Conservation (phyloP, 1,140 invertebrate genomes). For the Asobara japonica region DNA sequence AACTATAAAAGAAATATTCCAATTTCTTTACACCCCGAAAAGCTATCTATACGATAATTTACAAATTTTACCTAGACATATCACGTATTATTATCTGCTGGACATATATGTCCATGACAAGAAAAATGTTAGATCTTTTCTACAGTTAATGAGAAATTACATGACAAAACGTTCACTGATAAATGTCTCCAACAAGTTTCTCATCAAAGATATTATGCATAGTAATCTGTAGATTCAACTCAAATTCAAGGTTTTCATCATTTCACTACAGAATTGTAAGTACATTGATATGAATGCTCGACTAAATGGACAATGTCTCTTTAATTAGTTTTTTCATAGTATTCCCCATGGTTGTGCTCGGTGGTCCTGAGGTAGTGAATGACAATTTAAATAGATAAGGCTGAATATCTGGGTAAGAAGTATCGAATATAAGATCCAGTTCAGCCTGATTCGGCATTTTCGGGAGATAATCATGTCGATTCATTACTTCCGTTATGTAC, state of each 20-base stretch:
- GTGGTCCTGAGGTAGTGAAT: conserved; percentile 78
- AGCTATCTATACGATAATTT: no score
- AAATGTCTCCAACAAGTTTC: no score
- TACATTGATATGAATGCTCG: conserved; percentile 12
- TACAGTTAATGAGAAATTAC: no score
- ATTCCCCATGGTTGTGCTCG: conserved; percentile 79
- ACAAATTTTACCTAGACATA: no score
- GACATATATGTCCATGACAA: no score
- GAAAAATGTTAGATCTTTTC: no score
- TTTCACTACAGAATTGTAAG: background rate
- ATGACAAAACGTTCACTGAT: no score
- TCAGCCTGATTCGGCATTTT: conserved; percentile 94
- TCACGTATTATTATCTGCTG: no score
- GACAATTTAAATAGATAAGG: conserved; percentile 94
- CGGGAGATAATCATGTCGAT: conserved; percentile 93
- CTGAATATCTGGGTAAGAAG: conserved; percentile 89
- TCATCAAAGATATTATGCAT: background rate
- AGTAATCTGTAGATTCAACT: background rate
- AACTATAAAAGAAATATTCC: no score
- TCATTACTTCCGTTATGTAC: conserved; percentile 94
- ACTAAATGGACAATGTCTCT: conserved; percentile 76
- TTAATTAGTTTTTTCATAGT: conserved; percentile 91
- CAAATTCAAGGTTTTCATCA: background rate
- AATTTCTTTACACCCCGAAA: no score
- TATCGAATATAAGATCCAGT: conserved; percentile 94